Conservation (phyloP, 2,113 vertebrate genomes). For the Petaurus breviceps region DNA sequence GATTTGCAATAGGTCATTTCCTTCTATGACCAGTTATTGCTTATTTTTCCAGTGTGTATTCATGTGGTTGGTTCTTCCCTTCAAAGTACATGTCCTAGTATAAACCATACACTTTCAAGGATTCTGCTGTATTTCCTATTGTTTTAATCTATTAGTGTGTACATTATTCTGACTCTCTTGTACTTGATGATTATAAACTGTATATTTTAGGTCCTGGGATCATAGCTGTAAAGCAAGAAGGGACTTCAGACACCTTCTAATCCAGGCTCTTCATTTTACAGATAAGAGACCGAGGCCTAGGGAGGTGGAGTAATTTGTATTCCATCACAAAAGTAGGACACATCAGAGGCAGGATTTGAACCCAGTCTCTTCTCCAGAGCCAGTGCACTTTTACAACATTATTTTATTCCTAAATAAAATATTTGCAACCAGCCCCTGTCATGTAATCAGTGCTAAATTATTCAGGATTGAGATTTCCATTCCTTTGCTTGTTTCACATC, state of each 20-base stretch:
- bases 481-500: neutral
- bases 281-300: neutral
- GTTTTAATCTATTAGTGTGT: neutral
- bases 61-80: conserved; percentile 3
- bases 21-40: neutral
- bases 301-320: neutral
- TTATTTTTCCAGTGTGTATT: conserved; percentile 24
- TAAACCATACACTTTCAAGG: neutral
- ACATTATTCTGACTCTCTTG: neutral
- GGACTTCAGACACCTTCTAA: neutral
- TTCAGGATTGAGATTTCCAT: conserved; percentile 8
- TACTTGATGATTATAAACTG: neutral
- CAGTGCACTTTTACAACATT: conserved; percentile 22
- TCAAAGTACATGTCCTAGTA: neutral
- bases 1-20: conserved; percentile 27
- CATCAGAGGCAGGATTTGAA: neutral
- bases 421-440: conserved; percentile 32
- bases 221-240: neutral
- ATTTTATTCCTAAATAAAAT: conserved; percentile 69
- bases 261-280: neutral
- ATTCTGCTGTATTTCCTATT: neutral
- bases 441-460: conserved; percentile 22
- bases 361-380: neutral
- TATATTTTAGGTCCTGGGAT: neutral
- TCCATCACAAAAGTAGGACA: neutral